These are phyloP conservation scores for Pipra filicauda DNA, from an alignment of 2,113 vertebrate species.

Conservation along the genomic window DNA sequence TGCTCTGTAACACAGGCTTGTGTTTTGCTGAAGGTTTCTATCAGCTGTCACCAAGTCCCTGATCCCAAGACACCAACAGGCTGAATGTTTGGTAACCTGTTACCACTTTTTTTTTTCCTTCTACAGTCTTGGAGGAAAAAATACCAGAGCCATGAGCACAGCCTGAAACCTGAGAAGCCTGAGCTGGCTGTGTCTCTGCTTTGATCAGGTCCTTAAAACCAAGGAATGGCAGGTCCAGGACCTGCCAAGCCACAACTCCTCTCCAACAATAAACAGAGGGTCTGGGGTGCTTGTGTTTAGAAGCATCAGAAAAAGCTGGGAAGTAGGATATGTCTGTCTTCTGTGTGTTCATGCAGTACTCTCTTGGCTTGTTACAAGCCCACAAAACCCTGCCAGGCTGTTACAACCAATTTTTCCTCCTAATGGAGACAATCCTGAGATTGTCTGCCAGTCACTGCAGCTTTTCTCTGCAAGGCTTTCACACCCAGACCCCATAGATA, in stretches of 20 bases:
- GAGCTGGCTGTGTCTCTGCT: background rate
- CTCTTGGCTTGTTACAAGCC: background rate
- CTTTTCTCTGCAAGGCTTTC: background rate
- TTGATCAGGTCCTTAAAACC: background rate
- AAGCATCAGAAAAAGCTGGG: background rate
- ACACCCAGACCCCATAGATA: background rate
- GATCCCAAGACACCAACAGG: background rate
- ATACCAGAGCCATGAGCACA: background rate
- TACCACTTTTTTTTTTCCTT: background rate
- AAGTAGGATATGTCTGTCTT: background rate
- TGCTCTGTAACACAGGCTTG: background rate
- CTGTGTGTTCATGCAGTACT: background rate
- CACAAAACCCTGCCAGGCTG: background rate
- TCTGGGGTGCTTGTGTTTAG: background rate
- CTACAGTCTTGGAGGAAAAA: background rate
- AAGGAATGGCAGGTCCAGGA: background rate
- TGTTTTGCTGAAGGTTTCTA: background rate
- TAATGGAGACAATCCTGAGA: background rate
- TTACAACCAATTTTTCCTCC: background rate
- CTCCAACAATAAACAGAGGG: background rate
- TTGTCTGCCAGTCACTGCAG: background rate
- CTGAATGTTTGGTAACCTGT: background rate
- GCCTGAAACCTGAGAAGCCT: background rate
- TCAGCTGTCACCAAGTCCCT: background rate
- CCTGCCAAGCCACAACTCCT: background rate